Conservation (phyloP, 2,113 vertebrate species). For the Suricata suricatta region DNA sequence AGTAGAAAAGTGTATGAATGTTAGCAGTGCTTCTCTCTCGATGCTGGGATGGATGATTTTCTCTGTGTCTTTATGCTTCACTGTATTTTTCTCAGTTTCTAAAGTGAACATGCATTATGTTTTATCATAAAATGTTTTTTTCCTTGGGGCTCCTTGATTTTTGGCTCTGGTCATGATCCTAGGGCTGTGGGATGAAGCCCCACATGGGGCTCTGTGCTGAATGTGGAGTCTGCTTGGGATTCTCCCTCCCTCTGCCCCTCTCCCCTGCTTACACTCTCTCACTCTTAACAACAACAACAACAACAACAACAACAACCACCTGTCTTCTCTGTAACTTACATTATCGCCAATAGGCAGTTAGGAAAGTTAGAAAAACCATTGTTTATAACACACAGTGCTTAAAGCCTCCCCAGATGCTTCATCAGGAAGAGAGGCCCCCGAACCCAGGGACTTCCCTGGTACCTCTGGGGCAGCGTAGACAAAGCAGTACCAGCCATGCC, state of each 20-base stretch:
- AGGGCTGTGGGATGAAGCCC: too few species aligned
- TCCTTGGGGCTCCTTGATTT: too few species aligned
- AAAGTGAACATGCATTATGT: background rate
- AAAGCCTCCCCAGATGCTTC: background rate
- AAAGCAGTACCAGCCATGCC: background rate
- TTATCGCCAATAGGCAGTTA: background rate
- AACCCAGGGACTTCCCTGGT: background rate
- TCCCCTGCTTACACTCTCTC: too few species aligned
- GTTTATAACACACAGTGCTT: background rate
- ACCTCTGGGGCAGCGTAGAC: background rate
- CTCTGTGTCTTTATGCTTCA: background rate
- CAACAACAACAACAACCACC: too few species aligned
- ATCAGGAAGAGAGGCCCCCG: background rate
- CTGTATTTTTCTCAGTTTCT: constrained; percentile 13
- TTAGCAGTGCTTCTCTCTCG: background rate
- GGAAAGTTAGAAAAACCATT: background rate
- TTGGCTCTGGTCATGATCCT: too few species aligned
- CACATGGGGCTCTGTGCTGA: too few species aligned
- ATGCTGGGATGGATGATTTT: background rate
- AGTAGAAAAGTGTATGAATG: background rate
- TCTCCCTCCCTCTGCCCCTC: too few species aligned
- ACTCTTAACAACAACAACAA: too few species aligned
- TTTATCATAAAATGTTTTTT: background rate
- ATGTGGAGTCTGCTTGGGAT: too few species aligned
- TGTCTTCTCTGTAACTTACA: background rate